Percentiles rank a stretch among this genome's conserved stretches.
These are phyloP conservation scores for Apteryx mantelli DNA, from an alignment of 2,113 vertebrate species.

Conservation along the genomic window DNA sequence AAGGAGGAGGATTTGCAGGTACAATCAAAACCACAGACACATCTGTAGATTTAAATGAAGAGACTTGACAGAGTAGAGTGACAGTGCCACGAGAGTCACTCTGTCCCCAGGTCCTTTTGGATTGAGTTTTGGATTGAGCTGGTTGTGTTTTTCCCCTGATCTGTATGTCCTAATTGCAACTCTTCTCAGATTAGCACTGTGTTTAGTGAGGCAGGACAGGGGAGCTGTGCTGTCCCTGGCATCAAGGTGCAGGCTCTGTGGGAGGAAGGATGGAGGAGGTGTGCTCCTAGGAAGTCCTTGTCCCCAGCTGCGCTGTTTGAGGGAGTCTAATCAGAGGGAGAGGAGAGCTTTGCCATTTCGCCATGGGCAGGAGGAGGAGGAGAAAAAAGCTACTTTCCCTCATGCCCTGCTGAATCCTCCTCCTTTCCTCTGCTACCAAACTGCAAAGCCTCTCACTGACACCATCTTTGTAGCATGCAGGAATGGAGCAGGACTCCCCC, in stretches of 20 bases:
- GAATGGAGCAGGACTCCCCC: neutral
- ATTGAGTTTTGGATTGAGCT: neutral
- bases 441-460: neutral
- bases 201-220: neutral
- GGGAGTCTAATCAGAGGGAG: neutral
- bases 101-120: neutral
- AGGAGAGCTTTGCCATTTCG: neutral
- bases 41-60: neutral
- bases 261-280: neutral
- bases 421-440: neutral
- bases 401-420: neutral
- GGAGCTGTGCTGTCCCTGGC: neutral
- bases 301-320: neutral
- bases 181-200: neutral
- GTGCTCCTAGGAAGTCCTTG: neutral
- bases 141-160: neutral
- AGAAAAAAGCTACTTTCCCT: neutral
- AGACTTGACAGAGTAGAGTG: neutral
- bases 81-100: neutral
- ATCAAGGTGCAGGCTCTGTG: neutral
- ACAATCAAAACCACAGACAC: neutral
- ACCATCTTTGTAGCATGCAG: neutral
- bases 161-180: rapidly evolving
- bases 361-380: neutral
- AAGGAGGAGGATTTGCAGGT: neutral